Evolutionary conservation across 2,797 vertebrate species (phyloP).

Genomic region (Nothura maculosa): DNA sequence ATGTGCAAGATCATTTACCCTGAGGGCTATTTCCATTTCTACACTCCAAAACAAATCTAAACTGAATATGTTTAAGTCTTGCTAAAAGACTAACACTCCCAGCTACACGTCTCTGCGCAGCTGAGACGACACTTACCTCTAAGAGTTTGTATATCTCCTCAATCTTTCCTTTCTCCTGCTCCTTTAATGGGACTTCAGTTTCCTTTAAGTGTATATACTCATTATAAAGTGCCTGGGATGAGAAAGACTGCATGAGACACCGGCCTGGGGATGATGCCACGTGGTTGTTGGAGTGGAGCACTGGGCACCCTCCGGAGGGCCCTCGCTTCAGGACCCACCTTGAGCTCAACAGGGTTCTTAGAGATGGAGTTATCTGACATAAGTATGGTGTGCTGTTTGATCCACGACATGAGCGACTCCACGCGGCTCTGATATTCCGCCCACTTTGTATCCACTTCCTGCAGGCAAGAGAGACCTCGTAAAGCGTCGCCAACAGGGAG

Average conservation of each 20-base stretch:
- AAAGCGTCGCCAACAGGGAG: neutral
- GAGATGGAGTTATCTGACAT: constrained; percentile 97
- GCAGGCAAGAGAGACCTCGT: neutral
- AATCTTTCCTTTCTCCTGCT: constrained; percentile 91
- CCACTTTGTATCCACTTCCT: constrained; percentile 97
- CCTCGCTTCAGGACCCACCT: constrained; percentile 80
- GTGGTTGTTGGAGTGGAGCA: accelerated
- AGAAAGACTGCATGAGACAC: constrained; percentile 26
- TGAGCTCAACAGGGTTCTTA: constrained; percentile 97
- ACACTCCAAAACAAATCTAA: constrained; percentile 4
- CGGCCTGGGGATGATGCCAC: neutral
- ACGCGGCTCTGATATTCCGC: constrained; percentile 93
- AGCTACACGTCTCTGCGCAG: neutral
- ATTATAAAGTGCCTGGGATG: constrained; percentile 96
- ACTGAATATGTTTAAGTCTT: neutral
- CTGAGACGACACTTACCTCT: constrained; percentile 82
- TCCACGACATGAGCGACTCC: constrained; percentile 95
- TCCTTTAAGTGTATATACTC: constrained; percentile 99
- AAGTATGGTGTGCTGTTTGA: constrained; percentile 92
- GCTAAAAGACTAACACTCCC: neutral
- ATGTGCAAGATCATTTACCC: neutral
- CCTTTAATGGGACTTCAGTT: constrained; percentile 93
- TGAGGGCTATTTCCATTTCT: neutral
- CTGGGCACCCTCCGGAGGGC: accelerated
- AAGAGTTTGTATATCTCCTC: constrained; percentile 95